Percentiles rank a stretch among this genome's conserved stretches.
Conservation (phyloP, 2,888 invertebrate genomes). For the Netelia fuscicornis region DNA sequence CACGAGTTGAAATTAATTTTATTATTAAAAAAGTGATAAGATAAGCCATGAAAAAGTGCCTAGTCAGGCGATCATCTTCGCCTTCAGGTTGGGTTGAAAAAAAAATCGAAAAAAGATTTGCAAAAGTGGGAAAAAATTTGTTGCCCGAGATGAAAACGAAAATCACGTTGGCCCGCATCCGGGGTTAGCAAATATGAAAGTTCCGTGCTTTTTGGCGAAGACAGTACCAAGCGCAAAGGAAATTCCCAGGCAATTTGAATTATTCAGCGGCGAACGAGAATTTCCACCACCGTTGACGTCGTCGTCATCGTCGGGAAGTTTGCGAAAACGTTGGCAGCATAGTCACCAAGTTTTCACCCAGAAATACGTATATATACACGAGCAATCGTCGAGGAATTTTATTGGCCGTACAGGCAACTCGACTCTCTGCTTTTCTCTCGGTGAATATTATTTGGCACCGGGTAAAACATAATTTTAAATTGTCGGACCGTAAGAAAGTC, state of each 20-base stretch:
- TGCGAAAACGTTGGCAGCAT: conserved; percentile 1
- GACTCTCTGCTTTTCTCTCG: conserved; percentile 27
- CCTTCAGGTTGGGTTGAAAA: neutral
- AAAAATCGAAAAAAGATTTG: neutral
- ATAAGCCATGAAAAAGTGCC: neutral
- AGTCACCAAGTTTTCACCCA: conserved; percentile 32
- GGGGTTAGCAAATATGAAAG: conserved; percentile 44
- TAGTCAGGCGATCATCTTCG: neutral
- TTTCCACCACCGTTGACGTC: conserved; percentile 25
- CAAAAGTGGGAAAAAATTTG: conserved; percentile 15
- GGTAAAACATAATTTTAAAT: neutral
- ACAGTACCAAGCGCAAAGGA: conserved; percentile 6
- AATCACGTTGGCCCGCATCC: conserved; percentile 15
- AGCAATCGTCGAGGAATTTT: conserved; percentile 31
- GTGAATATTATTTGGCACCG: conserved; percentile 7
- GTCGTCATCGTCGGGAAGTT: neutral
- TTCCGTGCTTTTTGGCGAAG: conserved; percentile 45
- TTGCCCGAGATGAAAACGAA: conserved; percentile 33
- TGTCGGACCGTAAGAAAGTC: neutral
- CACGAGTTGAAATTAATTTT: neutral
- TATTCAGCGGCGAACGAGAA: conserved; percentile 57
- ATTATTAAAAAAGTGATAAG: neutral
- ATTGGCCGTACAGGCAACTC: conserved; percentile 29
- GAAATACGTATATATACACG: neutral
- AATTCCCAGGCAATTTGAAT: conserved; percentile 58